Percentiles rank a stretch among this genome's conserved stretches.
Evolutionary conservation across 2,888 invertebrate genomes (phyloP).

Genomic region (Molorchus minor): DNA sequence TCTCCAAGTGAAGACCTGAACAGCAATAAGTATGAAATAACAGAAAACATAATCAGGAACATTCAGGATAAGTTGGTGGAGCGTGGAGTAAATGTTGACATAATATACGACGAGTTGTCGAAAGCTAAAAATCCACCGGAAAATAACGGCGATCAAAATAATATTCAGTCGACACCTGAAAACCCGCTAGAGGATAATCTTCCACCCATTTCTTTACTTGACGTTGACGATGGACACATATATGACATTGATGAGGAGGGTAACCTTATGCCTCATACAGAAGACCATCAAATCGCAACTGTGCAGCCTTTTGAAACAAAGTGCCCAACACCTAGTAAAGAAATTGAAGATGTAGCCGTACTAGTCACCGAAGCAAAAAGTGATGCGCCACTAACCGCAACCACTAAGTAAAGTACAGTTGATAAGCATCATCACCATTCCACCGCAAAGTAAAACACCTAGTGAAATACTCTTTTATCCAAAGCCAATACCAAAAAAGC

Average conservation of each 20-base stretch:
- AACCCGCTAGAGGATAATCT: no score
- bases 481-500: neutral
- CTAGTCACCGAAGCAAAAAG: neutral
- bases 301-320: neutral
- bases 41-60: no score
- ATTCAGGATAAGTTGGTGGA: no score
- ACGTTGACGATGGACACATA: no score
- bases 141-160: no score
- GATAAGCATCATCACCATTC: neutral
- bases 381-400: neutral
- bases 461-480: constrained; percentile 2
- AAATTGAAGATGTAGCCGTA: neutral
- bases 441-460: neutral
- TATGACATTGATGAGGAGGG: neutral
- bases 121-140: no score
- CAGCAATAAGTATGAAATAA: no score
- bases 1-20: no score
- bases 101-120: no score
- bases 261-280: neutral
- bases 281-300: neutral
- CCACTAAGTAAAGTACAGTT: neutral
- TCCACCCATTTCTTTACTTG: no score
- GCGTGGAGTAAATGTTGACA: no score
- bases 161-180: no score
- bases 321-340: neutral